Evolutionary conservation across 1,140 invertebrate genomes (phyloP).

Genomic region (Streblospio benedicti): DNA sequence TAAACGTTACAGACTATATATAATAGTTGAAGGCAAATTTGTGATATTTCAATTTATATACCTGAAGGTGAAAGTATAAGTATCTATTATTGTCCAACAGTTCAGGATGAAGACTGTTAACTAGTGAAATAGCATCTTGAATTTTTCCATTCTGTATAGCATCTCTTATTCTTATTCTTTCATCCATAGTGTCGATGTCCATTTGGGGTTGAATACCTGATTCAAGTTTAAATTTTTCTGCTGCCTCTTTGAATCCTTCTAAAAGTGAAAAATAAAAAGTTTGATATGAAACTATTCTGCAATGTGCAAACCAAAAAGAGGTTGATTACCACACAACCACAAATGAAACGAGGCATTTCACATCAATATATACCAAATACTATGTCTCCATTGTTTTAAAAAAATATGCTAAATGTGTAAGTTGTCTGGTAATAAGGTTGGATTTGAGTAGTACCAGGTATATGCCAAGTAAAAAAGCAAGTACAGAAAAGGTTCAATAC

Average conservation of each 20-base stretch:
- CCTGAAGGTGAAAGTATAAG: slow-evolving; percentile 90
- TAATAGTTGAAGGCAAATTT: background rate
- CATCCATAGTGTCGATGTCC: slow-evolving; percentile 79
- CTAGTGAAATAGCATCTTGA: slow-evolving; percentile 82
- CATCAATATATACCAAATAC: too few species aligned
- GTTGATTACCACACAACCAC: background rate
- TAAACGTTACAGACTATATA: too few species aligned
- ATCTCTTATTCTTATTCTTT: slow-evolving; percentile 87
- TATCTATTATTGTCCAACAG: slow-evolving; percentile 89
- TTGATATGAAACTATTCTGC: background rate
- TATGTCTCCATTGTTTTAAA: too few species aligned
- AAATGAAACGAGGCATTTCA: too few species aligned
- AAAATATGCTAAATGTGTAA: too few species aligned
- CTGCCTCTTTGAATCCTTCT: slow-evolving; percentile 97
- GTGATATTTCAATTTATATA: slow-evolving; percentile 35
- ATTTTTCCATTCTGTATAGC: slow-evolving; percentile 88
- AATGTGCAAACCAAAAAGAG: background rate
- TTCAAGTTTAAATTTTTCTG: slow-evolving; percentile 91
- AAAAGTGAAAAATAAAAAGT: slow-evolving; percentile 28
- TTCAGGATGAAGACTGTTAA: slow-evolving; percentile 90
- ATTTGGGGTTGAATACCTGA: slow-evolving; percentile 78
- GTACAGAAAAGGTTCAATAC: too few species aligned
- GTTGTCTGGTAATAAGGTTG: too few species aligned
- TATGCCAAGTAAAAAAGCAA: too few species aligned
- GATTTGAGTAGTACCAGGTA: too few species aligned